Conservation (phyloP, 2,113 vertebrate species). For the Tyrannus savana region DNA sequence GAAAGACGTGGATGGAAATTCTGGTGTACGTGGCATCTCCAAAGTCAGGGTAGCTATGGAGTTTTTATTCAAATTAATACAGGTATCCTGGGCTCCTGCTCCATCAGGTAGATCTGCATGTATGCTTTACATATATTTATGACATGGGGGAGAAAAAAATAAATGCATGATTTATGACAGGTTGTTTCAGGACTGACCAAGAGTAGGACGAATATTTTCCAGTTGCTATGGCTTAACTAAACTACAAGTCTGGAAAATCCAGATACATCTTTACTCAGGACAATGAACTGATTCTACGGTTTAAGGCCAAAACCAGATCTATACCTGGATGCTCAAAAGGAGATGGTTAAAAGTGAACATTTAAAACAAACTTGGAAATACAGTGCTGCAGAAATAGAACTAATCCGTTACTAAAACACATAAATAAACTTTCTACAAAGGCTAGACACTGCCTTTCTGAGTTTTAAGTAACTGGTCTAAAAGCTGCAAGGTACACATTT, state of each 20-base stretch:
- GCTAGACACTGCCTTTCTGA: background rate
- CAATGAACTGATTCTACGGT: background rate
- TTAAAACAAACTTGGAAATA: background rate
- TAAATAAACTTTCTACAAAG: background rate
- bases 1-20: background rate
- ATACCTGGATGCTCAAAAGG: background rate
- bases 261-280: background rate
- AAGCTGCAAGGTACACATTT: background rate
- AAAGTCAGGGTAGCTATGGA: background rate
- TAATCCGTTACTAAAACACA: background rate
- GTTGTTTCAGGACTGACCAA: background rate
- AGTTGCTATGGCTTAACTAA: background rate
- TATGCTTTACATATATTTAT: conserved; percentile 19
- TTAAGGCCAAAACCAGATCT: background rate
- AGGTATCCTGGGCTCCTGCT: background rate
- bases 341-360: background rate
- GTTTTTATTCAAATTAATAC: background rate
- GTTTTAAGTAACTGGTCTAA: background rate
- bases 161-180: background rate
- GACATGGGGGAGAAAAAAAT: background rate
- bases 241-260: background rate
- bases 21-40: background rate
- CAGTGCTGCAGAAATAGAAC: background rate
- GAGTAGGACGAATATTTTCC: background rate
- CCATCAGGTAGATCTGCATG: conserved; percentile 24